A percentile compares a stretch with the other conserved stretches of the same genome.
These are phyloP conservation scores for Prunella strophiata DNA, from an alignment of 2,797 vertebrate species.

Conservation along the genomic window DNA sequence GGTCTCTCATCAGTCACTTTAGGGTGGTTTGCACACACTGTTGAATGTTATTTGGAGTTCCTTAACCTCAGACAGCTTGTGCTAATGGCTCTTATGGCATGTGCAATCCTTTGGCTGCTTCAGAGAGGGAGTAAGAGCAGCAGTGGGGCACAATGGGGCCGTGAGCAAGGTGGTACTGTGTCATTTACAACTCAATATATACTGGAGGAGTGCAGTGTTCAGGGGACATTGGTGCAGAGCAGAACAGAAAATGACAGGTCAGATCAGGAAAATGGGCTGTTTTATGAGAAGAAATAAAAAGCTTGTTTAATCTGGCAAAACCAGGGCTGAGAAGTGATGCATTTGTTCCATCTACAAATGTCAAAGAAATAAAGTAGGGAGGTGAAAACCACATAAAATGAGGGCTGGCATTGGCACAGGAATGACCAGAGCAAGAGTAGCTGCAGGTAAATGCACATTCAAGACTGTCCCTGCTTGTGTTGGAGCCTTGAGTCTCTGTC, in stretches of 20 bases:
- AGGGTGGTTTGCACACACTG: background rate
- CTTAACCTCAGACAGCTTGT: background rate
- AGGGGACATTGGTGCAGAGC: background rate
- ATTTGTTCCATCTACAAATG: background rate
- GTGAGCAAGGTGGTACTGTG: background rate
- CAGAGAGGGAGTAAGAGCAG: background rate
- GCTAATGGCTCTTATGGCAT: background rate
- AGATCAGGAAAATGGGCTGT: background rate
- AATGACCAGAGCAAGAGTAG: background rate
- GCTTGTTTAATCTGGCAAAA: slow-evolving; percentile 2
- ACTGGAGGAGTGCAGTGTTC: background rate
- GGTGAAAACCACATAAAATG: rapidly evolving
- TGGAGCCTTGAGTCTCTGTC: background rate
- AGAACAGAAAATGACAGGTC: background rate
- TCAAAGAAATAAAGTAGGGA: background rate
- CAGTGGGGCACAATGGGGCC: background rate
- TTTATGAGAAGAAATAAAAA: background rate
- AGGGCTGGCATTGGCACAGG: rapidly evolving
- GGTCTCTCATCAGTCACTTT: rapidly evolving
- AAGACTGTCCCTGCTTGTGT: rapidly evolving
- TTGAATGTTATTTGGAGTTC: rapidly evolving
- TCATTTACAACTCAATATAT: rapidly evolving
- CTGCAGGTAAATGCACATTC: rapidly evolving
- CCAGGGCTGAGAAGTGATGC: background rate
- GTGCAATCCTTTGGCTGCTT: background rate